Evolutionary conservation across 2,888 invertebrate genomes (phyloP).

Genomic region (Elmis aenea): DNA sequence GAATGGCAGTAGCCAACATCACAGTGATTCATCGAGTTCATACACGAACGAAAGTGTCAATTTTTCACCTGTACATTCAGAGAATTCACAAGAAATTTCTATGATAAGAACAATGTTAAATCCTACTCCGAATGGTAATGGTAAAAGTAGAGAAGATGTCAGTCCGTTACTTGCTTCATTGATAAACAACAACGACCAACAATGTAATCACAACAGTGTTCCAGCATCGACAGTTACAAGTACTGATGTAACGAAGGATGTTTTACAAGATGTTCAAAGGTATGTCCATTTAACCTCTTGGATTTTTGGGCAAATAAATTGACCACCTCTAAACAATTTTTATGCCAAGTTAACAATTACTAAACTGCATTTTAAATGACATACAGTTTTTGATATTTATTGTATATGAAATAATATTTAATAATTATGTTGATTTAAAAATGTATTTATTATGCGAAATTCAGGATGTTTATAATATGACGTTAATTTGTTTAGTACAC

Average conservation of each 20-base stretch:
- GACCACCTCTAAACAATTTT: too few relatives aligned
- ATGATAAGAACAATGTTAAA: conserved; percentile 42
- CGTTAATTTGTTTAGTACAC: too few relatives aligned
- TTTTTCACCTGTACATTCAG: conserved; percentile 26
- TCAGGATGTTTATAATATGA: too few relatives aligned
- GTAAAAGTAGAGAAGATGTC: conserved; percentile 22
- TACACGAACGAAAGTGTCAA: conserved; percentile 33
- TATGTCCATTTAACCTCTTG: conserved; percentile 34
- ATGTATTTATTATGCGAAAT: too few relatives aligned
- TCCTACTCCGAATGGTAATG: conserved; percentile 29
- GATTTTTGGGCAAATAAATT: too few relatives aligned
- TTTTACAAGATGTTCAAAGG: conserved; percentile 65
- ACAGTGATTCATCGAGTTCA: conserved; percentile 36
- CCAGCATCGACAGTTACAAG: conserved; percentile 15
- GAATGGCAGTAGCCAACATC: conserved; percentile 35
- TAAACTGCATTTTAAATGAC: too few relatives aligned
- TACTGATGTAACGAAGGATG: conserved; percentile 54
- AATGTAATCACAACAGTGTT: conserved; percentile 31
- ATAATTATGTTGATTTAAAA: too few relatives aligned
- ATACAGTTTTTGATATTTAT: too few relatives aligned
- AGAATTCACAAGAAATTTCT: conserved; percentile 31
- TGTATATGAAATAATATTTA: too few relatives aligned
- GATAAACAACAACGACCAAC: conserved; percentile 35
- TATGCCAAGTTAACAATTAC: too few relatives aligned
- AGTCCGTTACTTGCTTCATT: conserved; percentile 23